These are phyloP conservation scores for Pseudobourletiella spinata DNA, from an alignment of 1,140 invertebrate species.

Conservation along the genomic window DNA sequence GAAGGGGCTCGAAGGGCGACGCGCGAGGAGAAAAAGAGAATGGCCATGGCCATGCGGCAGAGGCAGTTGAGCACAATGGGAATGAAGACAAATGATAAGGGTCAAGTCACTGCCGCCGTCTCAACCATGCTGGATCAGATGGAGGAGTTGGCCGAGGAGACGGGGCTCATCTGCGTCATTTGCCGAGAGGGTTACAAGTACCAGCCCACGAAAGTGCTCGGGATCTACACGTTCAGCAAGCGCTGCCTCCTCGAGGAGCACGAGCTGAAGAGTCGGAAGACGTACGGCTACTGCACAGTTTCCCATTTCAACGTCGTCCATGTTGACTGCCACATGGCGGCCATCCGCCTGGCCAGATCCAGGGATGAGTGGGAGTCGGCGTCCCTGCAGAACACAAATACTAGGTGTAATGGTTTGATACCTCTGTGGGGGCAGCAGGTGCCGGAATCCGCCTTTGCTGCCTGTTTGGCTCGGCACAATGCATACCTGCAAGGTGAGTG, in stretches of 20 bases:
- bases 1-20: slow-evolving; percentile 89
- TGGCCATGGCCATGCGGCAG: slow-evolving; percentile 95
- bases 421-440: slow-evolving; percentile 95
- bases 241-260: slow-evolving; percentile 89
- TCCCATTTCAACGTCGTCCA: slow-evolving; percentile 98
- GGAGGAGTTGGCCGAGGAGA: slow-evolving; percentile 89
- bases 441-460: slow-evolving; percentile 87
- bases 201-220: slow-evolving; percentile 82
- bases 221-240: slow-evolving; percentile 96
- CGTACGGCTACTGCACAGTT: slow-evolving; percentile 72
- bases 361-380: slow-evolving; percentile 97
- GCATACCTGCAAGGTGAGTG: slow-evolving; percentile 57
- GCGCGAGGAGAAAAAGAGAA: slow-evolving; percentile 82
- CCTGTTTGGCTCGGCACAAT: slow-evolving; percentile 80
- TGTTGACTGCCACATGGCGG: slow-evolving; percentile 94
- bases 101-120: slow-evolving; percentile 71
- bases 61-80: slow-evolving; percentile 90
- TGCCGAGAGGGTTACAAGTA: slow-evolving; percentile 96
- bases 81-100: slow-evolving; percentile 90
- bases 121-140: slow-evolving; percentile 83
- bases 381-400: slow-evolving; percentile 94
- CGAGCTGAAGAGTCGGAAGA: slow-evolving; percentile 72
- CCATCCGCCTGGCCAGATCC: slow-evolving; percentile 64
- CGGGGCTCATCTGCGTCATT: slow-evolving; percentile 93
- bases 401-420: slow-evolving; percentile 89